These are phyloP conservation scores for Poeciliopsis infans DNA, from an alignment of 2,797 vertebrate species.

Conservation along the genomic window DNA sequence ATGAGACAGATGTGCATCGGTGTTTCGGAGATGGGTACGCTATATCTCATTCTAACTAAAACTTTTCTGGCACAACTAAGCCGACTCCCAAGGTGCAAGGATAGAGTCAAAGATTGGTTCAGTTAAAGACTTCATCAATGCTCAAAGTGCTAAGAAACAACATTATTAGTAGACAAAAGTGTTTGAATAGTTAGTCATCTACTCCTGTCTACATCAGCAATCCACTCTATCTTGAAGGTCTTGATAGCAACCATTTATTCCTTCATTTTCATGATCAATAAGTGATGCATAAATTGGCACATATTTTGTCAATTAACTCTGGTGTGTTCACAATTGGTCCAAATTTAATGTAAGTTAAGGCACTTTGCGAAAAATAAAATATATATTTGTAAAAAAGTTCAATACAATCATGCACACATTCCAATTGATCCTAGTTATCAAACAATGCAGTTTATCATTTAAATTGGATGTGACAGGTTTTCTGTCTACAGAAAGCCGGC, in stretches of 20 bases:
- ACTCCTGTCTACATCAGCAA: background rate
- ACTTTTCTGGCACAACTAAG: background rate
- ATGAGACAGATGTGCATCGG: background rate
- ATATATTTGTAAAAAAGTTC: no score
- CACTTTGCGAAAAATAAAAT: background rate
- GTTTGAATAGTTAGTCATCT: background rate
- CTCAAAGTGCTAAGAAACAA: background rate
- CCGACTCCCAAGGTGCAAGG: background rate
- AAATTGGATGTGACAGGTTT: background rate
- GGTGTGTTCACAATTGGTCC: background rate
- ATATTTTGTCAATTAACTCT: background rate
- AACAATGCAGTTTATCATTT: background rate
- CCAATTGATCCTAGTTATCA: background rate
- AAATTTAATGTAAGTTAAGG: background rate
- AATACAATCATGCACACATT: background rate
- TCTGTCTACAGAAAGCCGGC: background rate
- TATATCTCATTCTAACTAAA: background rate
- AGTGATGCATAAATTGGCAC: background rate
- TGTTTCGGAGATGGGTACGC: background rate
- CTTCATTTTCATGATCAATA: background rate
- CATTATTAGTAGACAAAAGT: background rate
- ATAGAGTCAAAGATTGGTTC: background rate
- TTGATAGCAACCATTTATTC: background rate
- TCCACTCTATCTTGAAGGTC: background rate
- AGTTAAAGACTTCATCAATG: background rate